Conservation (phyloP, 2,797 vertebrate species). For the Scolopax rusticola region DNA sequence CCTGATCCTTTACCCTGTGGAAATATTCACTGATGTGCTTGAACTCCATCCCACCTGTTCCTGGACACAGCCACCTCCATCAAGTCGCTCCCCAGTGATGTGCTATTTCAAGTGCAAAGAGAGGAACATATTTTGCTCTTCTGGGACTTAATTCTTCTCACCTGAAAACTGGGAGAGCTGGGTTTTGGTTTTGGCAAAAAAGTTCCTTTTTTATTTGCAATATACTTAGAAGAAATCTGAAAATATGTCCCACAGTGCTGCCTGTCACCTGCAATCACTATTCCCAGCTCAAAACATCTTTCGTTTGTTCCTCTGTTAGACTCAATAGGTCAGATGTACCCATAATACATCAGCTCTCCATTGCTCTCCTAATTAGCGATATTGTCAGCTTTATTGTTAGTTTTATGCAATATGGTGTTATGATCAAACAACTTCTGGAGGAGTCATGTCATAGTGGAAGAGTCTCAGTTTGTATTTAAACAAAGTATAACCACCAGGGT, state of each 20-base stretch:
- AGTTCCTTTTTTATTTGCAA: not conserved
- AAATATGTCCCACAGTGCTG: not conserved
- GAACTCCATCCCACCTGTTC: not conserved
- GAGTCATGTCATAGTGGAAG: not conserved
- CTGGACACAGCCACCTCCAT: not conserved
- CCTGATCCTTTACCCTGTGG: not conserved
- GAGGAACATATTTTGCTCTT: not conserved
- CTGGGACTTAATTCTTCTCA: not conserved
- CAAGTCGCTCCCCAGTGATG: not conserved
- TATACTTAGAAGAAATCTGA: not conserved
- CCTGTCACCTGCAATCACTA: not conserved
- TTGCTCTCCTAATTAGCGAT: not conserved
- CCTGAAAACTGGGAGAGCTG: not conserved
- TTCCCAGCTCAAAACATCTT: not conserved
- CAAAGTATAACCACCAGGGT: not conserved
- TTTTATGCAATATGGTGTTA: not conserved
- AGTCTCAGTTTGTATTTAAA: not conserved
- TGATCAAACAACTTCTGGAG: not conserved
- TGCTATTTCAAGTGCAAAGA: not conserved
- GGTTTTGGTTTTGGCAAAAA: not conserved
- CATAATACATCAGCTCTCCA: rapidly evolving
- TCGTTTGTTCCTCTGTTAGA: not conserved
- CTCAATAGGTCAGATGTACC: not conserved
- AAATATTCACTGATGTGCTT: not conserved
- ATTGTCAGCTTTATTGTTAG: not conserved